A percentile compares a stretch with the other conserved stretches of the same genome.
phyloP scores from a whole-genome alignment of 1,140 invertebrate genomes.

The Euschistus heros region DNA sequence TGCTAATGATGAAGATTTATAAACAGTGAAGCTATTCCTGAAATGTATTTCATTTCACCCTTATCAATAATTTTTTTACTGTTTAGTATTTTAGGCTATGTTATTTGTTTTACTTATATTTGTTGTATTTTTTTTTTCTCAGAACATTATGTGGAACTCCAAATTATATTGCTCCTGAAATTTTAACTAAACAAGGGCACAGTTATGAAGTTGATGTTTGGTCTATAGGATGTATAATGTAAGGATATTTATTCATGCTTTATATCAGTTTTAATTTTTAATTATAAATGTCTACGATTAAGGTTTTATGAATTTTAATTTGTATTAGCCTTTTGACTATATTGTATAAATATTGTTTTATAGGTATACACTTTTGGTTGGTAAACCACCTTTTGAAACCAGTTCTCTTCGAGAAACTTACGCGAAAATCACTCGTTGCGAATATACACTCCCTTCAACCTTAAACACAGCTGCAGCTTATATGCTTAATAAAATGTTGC shows the following conservation, averaged over 20 bases:
- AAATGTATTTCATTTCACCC: too few relatives aligned
- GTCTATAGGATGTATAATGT: slow-evolving; percentile 92
- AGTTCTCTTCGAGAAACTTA: slow-evolving; percentile 82
- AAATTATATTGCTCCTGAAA: slow-evolving; percentile 96
- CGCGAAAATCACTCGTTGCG: slow-evolving; percentile 80
- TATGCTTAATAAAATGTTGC: slow-evolving; percentile 76
- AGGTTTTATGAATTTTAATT: neutral
- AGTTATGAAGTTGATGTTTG: slow-evolving; percentile 95
- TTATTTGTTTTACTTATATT: too few relatives aligned
- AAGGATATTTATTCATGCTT: slow-evolving; percentile 31
- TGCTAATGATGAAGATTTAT: too few relatives aligned
- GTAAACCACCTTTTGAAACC: slow-evolving; percentile 94
- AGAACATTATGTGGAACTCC: slow-evolving; percentile 94
- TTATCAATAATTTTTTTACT: too few relatives aligned
- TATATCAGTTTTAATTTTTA: neutral
- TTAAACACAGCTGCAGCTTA: slow-evolving; percentile 57
- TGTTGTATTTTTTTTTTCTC: slow-evolving; percentile 30
- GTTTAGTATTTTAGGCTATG: too few relatives aligned
- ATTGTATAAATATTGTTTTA: slow-evolving; percentile 9
- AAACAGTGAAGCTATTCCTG: too few relatives aligned
- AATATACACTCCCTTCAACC: slow-evolving; percentile 71
- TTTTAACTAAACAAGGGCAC: slow-evolving; percentile 85
- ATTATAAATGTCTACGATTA: neutral
- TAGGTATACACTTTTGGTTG: slow-evolving; percentile 81
- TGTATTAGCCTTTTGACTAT: neutral